These are phyloP conservation scores for Venustaconcha ellipsiformis DNA, from an alignment of 1,140 invertebrate species.

Conservation along the genomic window DNA sequence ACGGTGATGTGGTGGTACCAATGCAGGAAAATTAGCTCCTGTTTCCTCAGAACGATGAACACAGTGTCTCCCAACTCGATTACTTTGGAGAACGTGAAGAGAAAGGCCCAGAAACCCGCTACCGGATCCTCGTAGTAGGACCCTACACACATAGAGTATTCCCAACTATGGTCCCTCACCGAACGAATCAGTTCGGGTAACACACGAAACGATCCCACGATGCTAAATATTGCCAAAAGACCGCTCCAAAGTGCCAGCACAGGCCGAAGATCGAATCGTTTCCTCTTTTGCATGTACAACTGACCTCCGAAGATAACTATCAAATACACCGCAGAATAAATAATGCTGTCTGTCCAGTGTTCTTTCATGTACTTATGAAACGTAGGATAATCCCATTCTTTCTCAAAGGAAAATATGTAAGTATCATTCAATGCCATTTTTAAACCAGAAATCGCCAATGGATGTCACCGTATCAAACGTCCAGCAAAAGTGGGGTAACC, in stretches of 20 bases:
- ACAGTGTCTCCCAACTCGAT: constrained; percentile 97
- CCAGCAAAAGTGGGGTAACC: no score
- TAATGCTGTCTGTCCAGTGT: constrained; percentile 93
- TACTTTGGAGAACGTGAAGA: constrained; percentile 93
- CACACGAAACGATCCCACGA: constrained; percentile 83
- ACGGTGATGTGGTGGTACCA: constrained; percentile 83
- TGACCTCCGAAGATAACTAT: constrained; percentile 93
- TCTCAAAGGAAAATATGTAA: constrained; percentile 94
- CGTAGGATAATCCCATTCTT: constrained; percentile 88
- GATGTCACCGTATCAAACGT: no score
- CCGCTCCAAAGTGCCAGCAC: constrained; percentile 93
- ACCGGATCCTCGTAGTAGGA: constrained; percentile 57
- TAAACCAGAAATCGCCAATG: no score
- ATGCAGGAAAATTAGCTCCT: constrained; percentile 97
- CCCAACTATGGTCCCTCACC: constrained; percentile 87
- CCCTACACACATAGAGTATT: constrained; percentile 90
- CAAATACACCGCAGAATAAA: constrained; percentile 87
- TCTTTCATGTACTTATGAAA: constrained; percentile 94
- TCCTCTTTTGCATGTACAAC: constrained; percentile 90
- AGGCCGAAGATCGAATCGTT: constrained; percentile 87
- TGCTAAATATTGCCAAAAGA: constrained; percentile 90
- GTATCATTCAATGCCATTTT: constrained; percentile 58
- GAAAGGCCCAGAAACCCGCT: constrained; percentile 87
- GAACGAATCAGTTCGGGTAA: constrained; percentile 82
- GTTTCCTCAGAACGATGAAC: constrained; percentile 96